Evolutionary conservation across 2,113 vertebrate genomes (phyloP).

Genomic region (Odontesthes bonariensis): DNA sequence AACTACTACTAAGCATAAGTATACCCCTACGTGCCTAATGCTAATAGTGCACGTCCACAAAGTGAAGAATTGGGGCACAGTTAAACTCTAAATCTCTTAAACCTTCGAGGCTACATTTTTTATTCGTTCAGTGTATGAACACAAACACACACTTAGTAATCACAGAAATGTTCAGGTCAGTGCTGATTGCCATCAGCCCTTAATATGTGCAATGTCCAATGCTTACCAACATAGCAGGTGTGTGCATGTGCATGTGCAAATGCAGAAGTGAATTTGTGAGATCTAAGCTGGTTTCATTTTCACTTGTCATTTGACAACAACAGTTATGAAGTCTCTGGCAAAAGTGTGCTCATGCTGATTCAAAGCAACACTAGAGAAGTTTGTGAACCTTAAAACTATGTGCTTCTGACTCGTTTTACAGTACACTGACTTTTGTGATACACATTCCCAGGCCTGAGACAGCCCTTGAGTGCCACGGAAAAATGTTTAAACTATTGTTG

Average conservation of each 20-base stretch:
- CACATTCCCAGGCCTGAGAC: too few species aligned
- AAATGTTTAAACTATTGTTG: too few species aligned
- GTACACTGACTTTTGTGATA: too few species aligned
- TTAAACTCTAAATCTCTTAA: neutral
- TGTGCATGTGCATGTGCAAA: neutral
- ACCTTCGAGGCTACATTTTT: neutral
- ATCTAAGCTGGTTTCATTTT: neutral
- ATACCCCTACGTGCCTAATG: neutral
- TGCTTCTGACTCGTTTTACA: neutral
- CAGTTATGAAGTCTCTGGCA: neutral
- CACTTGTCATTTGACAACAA: slow-evolving; percentile 2
- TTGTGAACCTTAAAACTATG: neutral
- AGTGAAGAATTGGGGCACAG: too few species aligned
- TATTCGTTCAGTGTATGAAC: neutral
- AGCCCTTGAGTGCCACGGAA: too few species aligned
- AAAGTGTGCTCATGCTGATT: slow-evolving; percentile 2
- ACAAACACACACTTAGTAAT: neutral
- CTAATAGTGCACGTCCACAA: neutral
- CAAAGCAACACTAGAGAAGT: neutral
- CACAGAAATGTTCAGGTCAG: neutral
- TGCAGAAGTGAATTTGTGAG: slow-evolving; percentile 3
- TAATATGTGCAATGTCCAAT: neutral
- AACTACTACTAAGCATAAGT: neutral
- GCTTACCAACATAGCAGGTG: neutral
- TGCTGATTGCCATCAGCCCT: neutral